phyloP scores from a whole-genome alignment of 2,888 invertebrate species.

The Rhodophaea formosa region DNA sequence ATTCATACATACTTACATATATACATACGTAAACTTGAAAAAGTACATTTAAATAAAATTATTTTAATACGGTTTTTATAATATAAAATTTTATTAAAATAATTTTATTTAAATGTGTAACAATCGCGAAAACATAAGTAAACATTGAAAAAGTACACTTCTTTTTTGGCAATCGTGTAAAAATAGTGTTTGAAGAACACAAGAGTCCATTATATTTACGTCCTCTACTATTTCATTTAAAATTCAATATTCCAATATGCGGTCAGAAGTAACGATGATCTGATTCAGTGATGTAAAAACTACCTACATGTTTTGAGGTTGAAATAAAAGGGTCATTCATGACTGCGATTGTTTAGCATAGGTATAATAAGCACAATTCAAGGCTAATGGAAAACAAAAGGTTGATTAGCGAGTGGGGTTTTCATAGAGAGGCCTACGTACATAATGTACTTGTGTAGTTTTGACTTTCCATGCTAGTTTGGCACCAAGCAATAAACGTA shows the following conservation, averaged over 20 bases:
- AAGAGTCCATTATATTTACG: no score
- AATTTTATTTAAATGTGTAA: no score
- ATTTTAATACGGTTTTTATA: no score
- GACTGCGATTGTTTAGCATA: slow-evolving; percentile 3
- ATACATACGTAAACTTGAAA: background rate
- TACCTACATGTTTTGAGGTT: background rate
- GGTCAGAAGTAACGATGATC: background rate
- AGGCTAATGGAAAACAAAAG: slow-evolving; percentile 7
- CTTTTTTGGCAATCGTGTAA: no score
- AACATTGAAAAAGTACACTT: no score
- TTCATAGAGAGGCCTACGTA: background rate
- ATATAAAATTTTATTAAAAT: no score
- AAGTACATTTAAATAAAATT: no score
- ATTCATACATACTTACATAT: background rate
- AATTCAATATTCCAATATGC: background rate
- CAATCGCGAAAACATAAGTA: no score
- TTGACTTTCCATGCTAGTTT: background rate
- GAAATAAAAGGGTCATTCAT: slow-evolving; percentile 10
- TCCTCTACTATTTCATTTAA: no score
- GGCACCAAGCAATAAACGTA: no score
- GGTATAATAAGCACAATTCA: slow-evolving; percentile 4
- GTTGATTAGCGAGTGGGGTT: slow-evolving; percentile 3
- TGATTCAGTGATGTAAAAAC: background rate
- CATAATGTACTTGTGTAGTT: background rate
- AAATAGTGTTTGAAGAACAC: no score